These are phyloP conservation scores for Hartigia nigra DNA, from an alignment of 2,888 invertebrate genomes.

Conservation along the genomic window DNA sequence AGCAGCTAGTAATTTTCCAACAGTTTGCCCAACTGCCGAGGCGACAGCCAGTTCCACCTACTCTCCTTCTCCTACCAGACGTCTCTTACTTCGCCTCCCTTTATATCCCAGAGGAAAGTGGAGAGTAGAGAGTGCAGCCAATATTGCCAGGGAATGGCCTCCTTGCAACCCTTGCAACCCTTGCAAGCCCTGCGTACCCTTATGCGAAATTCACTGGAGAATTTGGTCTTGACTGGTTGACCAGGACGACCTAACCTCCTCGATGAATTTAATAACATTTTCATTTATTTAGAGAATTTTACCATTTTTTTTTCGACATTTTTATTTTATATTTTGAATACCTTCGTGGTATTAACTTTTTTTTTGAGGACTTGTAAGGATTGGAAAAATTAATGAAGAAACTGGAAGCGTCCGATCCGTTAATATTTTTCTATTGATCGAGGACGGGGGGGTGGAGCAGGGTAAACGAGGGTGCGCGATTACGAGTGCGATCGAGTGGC, in stretches of 20 bases:
- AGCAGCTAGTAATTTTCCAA: slow-evolving; percentile 56
- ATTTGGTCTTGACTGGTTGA: not conserved
- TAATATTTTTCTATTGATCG: not conserved
- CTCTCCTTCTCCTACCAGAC: not conserved
- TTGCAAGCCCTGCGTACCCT: not conserved
- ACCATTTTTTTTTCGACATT: not conserved
- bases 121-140: slow-evolving; percentile 37
- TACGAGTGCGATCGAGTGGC: slow-evolving; percentile 5
- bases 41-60: not conserved
- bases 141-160: slow-evolving; percentile 28
- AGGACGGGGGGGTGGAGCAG: not conserved
- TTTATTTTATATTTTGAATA: too few species aligned
- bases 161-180: not conserved
- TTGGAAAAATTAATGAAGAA: not conserved
- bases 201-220: not conserved
- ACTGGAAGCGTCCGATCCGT: not conserved
- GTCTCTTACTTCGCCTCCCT: not conserved
- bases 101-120: not conserved
- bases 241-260: not conserved
- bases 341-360: not conserved
- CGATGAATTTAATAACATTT: not conserved
- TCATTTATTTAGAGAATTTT: not conserved
- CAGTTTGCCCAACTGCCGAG: slow-evolving; percentile 52
- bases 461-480: slow-evolving; percentile 1
- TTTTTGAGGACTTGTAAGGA: not conserved